phyloP scores from a whole-genome alignment of 2,797 vertebrate species.

The Cynodonichthys magdalenae region DNA sequence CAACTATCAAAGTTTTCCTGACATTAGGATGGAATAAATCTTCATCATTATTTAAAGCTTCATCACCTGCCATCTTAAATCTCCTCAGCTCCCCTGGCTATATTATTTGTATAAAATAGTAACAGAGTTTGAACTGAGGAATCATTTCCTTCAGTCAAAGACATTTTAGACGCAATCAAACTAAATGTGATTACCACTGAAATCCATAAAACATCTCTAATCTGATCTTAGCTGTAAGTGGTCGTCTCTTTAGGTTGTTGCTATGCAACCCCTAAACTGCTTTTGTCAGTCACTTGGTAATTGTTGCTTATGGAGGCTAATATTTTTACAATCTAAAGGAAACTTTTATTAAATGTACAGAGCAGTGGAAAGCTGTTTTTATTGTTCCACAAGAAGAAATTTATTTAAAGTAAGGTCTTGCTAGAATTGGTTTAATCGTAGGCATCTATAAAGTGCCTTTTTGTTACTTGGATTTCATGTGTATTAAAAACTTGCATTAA shows the following conservation, averaged over 20 bases:
- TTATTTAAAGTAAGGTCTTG: no score
- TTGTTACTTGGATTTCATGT: no score
- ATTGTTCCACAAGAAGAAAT: no score
- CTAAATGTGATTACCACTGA: constrained; percentile 17
- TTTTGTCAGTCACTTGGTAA: not conserved
- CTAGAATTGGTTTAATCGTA: no score
- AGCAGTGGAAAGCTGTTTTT: no score
- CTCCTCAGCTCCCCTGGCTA: constrained; percentile 1
- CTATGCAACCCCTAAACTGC: constrained; percentile 14
- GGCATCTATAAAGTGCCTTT: no score
- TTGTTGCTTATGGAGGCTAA: not conserved
- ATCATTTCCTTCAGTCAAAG: constrained; percentile 9
- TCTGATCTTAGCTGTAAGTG: constrained; percentile 8
- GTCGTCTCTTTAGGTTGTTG: constrained; percentile 5
- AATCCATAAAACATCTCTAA: constrained; percentile 13
- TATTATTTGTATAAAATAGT: constrained; percentile 11
- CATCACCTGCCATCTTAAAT: constrained; percentile 2
- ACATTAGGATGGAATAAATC: constrained; percentile 25
- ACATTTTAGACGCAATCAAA: constrained; percentile 9
- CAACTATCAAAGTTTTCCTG: constrained; percentile 32
- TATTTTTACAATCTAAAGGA: not conserved
- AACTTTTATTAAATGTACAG: not conserved
- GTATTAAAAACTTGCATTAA: no score
- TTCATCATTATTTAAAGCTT: constrained; percentile 46
- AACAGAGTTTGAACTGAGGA: constrained; percentile 2